These are phyloP conservation scores for Cathartes aura DNA, from an alignment of 2,113 vertebrate species.

Conservation along the genomic window DNA sequence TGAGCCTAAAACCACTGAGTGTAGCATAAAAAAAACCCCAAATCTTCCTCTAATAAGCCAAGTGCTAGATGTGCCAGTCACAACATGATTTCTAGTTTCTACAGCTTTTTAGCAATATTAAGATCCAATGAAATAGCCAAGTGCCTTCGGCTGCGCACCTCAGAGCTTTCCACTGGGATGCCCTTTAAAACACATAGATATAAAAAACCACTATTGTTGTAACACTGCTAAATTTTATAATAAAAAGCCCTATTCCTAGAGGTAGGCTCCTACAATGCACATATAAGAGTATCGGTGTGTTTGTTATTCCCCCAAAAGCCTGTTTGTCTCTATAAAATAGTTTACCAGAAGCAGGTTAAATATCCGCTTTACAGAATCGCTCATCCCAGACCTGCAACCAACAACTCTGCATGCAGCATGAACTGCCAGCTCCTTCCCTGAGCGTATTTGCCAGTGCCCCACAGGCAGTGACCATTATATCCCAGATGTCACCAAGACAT, in stretches of 20 bases:
- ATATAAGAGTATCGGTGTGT: not conserved
- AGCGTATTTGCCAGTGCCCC: not conserved
- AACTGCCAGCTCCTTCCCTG: not conserved
- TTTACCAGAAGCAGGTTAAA: not conserved
- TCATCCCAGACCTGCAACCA: not conserved
- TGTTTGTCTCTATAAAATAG: not conserved
- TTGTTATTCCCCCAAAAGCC: not conserved
- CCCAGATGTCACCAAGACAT: not conserved
- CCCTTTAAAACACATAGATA: not conserved
- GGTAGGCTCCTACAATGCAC: not conserved
- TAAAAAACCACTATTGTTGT: not conserved
- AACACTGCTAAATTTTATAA: not conserved
- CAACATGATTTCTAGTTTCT: not conserved
- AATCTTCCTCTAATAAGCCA: not conserved
- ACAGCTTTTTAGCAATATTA: not conserved
- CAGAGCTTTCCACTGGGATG: not conserved
- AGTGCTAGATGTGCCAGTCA: not conserved
- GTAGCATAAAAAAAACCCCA: not conserved
- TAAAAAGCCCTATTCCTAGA: not conserved
- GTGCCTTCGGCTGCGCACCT: not conserved
- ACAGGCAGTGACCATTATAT: not conserved
- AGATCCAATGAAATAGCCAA: not conserved
- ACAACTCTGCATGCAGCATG: not conserved
- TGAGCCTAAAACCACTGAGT: not conserved
- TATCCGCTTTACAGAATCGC: not conserved